These are phyloP conservation scores for Struthidea cinerea DNA, from an alignment of 2,113 vertebrate genomes.

Conservation along the genomic window DNA sequence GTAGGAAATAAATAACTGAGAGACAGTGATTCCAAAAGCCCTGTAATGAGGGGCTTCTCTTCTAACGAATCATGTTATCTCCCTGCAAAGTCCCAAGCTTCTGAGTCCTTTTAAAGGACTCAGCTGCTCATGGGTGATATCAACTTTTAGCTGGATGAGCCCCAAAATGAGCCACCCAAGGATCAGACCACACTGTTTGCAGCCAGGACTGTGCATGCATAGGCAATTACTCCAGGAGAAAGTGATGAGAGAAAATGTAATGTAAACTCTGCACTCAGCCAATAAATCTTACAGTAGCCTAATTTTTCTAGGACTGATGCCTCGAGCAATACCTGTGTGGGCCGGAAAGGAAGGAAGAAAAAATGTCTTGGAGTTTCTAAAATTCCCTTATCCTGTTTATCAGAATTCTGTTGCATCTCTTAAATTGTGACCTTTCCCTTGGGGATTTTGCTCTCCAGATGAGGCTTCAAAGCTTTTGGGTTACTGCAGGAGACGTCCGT, in stretches of 20 bases:
- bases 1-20: background rate
- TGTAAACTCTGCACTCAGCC: slow-evolving; percentile 58
- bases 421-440: slow-evolving; percentile 39
- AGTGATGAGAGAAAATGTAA: slow-evolving; percentile 66
- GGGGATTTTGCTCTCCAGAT: slow-evolving; percentile 14
- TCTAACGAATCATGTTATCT: background rate
- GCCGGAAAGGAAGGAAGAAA: slow-evolving; percentile 55
- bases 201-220: slow-evolving; percentile 57
- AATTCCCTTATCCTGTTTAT: slow-evolving; percentile 62
- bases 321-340: slow-evolving; percentile 60
- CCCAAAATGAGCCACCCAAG: slow-evolving; percentile 57
- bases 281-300: slow-evolving; percentile 68
- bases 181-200: slow-evolving; percentile 60
- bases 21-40: background rate
- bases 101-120: slow-evolving; percentile 23
- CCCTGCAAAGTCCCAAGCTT: background rate
- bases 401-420: slow-evolving; percentile 4
- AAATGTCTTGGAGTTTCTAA: slow-evolving; percentile 29
- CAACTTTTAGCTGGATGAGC: slow-evolving; percentile 22
- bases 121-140: slow-evolving; percentile 45
- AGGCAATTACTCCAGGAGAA: slow-evolving; percentile 53
- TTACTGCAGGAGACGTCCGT: background rate
- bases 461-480: slow-evolving; percentile 38
- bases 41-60: background rate
- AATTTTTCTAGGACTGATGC: slow-evolving; percentile 62